phyloP scores from a whole-genome alignment of 2,113 vertebrate species.

The Solea senegalensis region DNA sequence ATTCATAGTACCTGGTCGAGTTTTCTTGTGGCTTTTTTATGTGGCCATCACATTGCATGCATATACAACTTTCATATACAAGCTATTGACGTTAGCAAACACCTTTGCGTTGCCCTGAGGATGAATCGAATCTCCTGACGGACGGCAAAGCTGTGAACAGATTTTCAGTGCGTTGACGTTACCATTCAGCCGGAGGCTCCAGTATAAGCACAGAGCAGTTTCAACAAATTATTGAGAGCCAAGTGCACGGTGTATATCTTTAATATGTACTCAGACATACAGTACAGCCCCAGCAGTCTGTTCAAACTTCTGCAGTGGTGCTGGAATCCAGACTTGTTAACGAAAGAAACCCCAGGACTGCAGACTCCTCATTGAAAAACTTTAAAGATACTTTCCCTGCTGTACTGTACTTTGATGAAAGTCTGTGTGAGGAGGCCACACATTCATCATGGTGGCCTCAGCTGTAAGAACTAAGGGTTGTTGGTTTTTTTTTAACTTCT shows the following conservation, averaged over 20 bases:
- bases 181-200: neutral
- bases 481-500: neutral
- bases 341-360: neutral
- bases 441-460: neutral
- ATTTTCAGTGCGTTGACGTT: neutral
- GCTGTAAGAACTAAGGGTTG: neutral
- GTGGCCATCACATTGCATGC: neutral
- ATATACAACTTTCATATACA: too few species aligned
- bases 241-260: neutral
- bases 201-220: neutral
- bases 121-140: neutral
- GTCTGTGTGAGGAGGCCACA: neutral
- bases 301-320: constrained; percentile 3
- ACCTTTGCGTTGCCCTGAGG: neutral
- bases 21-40: neutral
- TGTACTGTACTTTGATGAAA: neutral
- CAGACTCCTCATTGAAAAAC: neutral
- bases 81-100: neutral
- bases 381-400: neutral
- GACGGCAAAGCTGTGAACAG: too few species aligned
- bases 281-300: neutral
- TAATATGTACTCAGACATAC: neutral
- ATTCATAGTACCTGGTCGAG: too few species aligned
- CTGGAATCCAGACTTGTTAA: neutral
- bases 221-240: constrained; percentile 9